Evolutionary conservation across 2,888 invertebrate species (phyloP).

Genomic region (Ethmia dodecea): DNA sequence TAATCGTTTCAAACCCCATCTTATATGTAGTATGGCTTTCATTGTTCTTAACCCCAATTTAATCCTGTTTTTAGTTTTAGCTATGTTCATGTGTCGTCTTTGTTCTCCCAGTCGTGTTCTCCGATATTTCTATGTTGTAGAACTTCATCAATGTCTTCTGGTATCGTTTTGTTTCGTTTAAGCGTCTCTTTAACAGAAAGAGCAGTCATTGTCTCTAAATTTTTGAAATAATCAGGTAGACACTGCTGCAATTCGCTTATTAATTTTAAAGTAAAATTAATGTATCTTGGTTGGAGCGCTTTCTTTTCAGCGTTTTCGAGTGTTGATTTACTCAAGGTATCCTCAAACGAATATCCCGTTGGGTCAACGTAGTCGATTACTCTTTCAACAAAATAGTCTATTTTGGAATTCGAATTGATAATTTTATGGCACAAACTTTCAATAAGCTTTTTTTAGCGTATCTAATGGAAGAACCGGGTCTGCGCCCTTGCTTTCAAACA

Average conservation of each 20-base stretch:
- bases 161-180: background rate
- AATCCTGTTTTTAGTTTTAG: background rate
- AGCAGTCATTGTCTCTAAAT: background rate
- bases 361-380: conserved; percentile 2
- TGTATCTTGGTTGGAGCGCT: conserved; percentile 2
- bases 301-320: conserved; percentile 1
- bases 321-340: conserved; percentile 1
- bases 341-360: conserved; percentile 1
- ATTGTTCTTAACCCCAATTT: background rate
- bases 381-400: conserved; percentile 1
- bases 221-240: background rate
- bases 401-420: conserved; percentile 2
- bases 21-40: background rate
- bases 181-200: background rate
- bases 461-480: conserved; percentile 1
- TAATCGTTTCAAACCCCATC: background rate
- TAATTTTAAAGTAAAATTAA: background rate
- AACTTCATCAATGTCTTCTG: background rate
- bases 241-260: background rate
- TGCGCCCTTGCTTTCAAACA: conserved; percentile 1
- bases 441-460: conserved; percentile 1
- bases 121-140: background rate
- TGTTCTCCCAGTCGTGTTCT: background rate
- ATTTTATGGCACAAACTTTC: conserved; percentile 3
- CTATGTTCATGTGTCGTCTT: background rate